phyloP scores from a whole-genome alignment of 2,113 vertebrate genomes.

The Corythornis vintsioides region DNA sequence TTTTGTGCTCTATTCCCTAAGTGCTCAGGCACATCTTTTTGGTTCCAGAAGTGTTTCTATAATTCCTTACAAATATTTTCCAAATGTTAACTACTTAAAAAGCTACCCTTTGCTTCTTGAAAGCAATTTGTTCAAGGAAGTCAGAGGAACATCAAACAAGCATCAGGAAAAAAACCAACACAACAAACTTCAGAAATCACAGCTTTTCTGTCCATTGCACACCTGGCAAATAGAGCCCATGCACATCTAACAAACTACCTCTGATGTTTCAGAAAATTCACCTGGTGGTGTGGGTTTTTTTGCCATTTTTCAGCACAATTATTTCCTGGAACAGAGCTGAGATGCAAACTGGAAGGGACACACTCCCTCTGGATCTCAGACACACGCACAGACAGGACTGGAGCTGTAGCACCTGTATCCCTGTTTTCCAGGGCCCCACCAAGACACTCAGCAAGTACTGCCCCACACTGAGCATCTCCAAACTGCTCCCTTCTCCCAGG shows the following conservation, averaged over 20 bases:
- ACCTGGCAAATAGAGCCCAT: not conserved
- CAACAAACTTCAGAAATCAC: not conserved
- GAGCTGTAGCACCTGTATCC: not conserved
- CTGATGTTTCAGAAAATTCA: not conserved
- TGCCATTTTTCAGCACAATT: not conserved
- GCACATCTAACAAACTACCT: not conserved
- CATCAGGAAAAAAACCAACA: not conserved
- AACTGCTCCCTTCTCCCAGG: accelerated
- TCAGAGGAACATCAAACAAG: not conserved
- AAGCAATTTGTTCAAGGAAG: not conserved
- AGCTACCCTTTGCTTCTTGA: not conserved
- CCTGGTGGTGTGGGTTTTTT: not conserved
- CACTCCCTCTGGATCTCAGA: not conserved
- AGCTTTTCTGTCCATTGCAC: not conserved
- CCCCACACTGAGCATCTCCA: not conserved
- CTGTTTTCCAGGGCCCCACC: not conserved
- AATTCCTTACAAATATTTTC: not conserved
- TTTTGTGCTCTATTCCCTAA: too few relatives aligned
- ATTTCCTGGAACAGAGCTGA: not conserved
- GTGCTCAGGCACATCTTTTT: not conserved
- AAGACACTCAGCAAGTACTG: not conserved
- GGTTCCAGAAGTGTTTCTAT: not conserved
- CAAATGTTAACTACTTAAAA: not conserved
- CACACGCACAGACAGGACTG: not conserved
- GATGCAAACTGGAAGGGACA: not conserved